phyloP scores from a whole-genome alignment of 2,888 invertebrate species.

The Cheilosia vernalis region DNA sequence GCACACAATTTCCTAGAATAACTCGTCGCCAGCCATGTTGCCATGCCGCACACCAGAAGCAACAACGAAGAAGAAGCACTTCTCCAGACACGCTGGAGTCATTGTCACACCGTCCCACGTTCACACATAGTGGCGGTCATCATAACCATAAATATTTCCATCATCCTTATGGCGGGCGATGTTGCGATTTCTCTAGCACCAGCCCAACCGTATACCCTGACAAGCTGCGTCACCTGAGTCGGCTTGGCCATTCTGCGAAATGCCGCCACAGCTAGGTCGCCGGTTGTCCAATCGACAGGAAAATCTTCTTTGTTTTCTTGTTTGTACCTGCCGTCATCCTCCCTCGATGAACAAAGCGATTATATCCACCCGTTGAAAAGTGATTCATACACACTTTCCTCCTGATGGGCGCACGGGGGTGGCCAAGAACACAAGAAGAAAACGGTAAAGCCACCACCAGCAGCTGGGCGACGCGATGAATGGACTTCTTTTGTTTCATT shows the following conservation, averaged over 20 bases:
- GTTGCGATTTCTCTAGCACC: neutral
- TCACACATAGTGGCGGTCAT: slow-evolving; percentile 44
- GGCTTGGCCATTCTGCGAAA: slow-evolving; percentile 62
- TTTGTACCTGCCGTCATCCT: slow-evolving; percentile 20
- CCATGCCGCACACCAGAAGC: slow-evolving; percentile 11
- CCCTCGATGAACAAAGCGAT: slow-evolving; percentile 59
- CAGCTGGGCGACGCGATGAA: slow-evolving; percentile 37
- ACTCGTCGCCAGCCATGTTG: slow-evolving; percentile 24
- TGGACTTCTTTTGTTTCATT: slow-evolving; percentile 17
- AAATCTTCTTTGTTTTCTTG: slow-evolving; percentile 74
- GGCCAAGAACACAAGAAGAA: slow-evolving; percentile 3
- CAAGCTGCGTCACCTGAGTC: slow-evolving; percentile 62
- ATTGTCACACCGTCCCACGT: slow-evolving; percentile 3
- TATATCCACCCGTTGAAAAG: slow-evolving; percentile 70
- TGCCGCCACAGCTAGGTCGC: slow-evolving; percentile 38
- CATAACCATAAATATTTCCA: slow-evolving; percentile 61
- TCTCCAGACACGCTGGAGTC: slow-evolving; percentile 65
- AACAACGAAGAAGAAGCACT: slow-evolving; percentile 41
- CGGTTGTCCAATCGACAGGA: slow-evolving; percentile 71
- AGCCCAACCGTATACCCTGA: slow-evolving; percentile 14
- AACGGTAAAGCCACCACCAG: slow-evolving; percentile 46
- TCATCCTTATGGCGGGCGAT: slow-evolving; percentile 30
- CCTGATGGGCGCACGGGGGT: slow-evolving; percentile 3
- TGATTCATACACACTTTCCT: slow-evolving; percentile 68
- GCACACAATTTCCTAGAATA: slow-evolving; percentile 66